Base-by-base conservation (phyloP, 64 coral and sea anemone genomes). In the Catalaphyllia jardinei region DNA sequence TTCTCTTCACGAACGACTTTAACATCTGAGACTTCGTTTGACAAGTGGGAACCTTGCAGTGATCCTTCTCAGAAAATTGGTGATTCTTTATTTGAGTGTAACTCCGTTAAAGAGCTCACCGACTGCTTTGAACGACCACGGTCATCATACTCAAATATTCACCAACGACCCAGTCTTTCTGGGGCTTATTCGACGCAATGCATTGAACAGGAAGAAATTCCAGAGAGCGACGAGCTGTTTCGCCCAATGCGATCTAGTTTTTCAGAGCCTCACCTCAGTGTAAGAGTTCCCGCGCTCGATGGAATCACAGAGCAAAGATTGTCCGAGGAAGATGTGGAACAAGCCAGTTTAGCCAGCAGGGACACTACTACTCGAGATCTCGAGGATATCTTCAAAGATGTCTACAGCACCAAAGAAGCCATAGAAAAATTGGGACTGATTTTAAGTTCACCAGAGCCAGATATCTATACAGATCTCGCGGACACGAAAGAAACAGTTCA, bases 361-460 rank as follows among this genome's bases (percentile, higher is more conserved):
- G 61, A 84, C 31, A 33, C 33, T 39, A 11, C 31, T 4, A 92
- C 74, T n/a, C 35, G 28, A 77, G 88, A 65, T 50, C 25, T 96
- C 0, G 82, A 93, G 33, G 94, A 96, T 57, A 77, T 93, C 29
- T 93, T 96, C 51, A 89, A 93, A 30, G 91, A 93, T 74, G 94
- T 96, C 59, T 76, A 31, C 71, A 93, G 81, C 86, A 87, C 82
- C 10, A 87, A 93, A 83, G 79, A 93, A 28, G 81, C 87, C 73
- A 89, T 90, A 62, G 82, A 89, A 31, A 88, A 67, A 64, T 35
- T 96, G 4, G 87, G 93, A 29, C 22, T 30, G 46, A 71, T 93
- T 31, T 78, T 93, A 24, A 61, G 57, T 31, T 93, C 87, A 28
- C 49, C 94, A 31, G 91, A 80, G 10, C 89, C 91, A 18, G 29